phyloP scores from a whole-genome alignment of 2,797 vertebrate species.

The Halcyon badia region DNA sequence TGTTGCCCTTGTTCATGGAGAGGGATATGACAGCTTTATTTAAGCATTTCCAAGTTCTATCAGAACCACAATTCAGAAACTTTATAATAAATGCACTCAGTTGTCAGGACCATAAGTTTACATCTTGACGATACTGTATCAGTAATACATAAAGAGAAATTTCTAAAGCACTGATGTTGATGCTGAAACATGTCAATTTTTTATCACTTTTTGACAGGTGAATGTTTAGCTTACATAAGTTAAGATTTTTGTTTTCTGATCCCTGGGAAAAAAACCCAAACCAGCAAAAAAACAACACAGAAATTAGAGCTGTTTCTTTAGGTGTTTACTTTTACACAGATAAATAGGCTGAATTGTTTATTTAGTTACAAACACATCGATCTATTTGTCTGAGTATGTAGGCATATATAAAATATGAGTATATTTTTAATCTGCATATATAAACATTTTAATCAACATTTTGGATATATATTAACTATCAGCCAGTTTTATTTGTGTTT shows the following conservation, averaged over 20 bases:
- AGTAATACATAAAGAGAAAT: not conserved
- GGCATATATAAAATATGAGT: not conserved
- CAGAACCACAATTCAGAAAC: not conserved
- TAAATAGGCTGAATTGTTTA: not conserved
- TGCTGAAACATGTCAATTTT: not conserved
- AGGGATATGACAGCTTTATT: not conserved
- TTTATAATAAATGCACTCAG: not conserved
- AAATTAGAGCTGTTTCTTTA: not conserved
- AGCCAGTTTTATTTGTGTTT: not conserved
- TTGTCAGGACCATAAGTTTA: not conserved
- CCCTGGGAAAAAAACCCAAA: not conserved
- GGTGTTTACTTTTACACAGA: not conserved
- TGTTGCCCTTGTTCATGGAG: not conserved
- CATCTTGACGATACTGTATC: not conserved
- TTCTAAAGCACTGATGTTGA: not conserved
- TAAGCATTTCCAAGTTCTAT: not conserved
- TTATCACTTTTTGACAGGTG: not conserved
- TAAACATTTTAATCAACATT: not conserved
- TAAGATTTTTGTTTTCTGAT: not conserved
- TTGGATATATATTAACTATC: not conserved
- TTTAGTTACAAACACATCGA: not conserved
- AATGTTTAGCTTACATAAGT: not conserved
- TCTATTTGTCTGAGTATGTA: too few relatives aligned
- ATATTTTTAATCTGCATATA: not conserved
- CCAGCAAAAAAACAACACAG: not conserved